Evolutionary conservation across 2,113 vertebrate species (phyloP), one percentile per base, ranked within the genome.

Genomic region (Embiotoca jacksoni): DNA sequence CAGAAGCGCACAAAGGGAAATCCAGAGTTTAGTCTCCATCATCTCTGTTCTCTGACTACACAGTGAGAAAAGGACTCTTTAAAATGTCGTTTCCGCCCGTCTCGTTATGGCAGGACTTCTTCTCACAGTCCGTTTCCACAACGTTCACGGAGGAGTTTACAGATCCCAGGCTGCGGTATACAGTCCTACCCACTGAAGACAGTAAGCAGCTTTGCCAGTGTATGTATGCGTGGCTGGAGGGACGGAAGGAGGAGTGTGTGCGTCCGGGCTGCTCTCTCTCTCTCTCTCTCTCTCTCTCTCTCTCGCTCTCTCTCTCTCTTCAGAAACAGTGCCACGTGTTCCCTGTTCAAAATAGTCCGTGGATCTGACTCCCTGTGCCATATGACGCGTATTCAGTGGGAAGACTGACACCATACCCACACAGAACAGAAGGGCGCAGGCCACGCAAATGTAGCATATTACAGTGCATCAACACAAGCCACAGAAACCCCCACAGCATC

Each of bases 291-390:
- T 52, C 75, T 69, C 68, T 49, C 66, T 65, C 68, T 67, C 69
- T 71, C 72, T 49, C 63, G 66, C 79, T 35, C 75, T 58, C 80
- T 55, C 67, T 49, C 74, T 63, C 59, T 56, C 67, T 15, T 54
- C 54, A 71, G 75, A 67, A 82, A 55, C 85, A 80, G 67, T 92
- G 92, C 92, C 92, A 93, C 92, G 92, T 93, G 90, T 91, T 93
- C 78, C 9, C 55, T 39, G 77, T 89, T 80, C 85, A 80, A 88
- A 84, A 83, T 81, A 84, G 82, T 69, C 72, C 30, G 41, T 8
- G 32, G 39, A 7, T 67, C 52, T 69, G 76, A 61, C 23, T 72
- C 66, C 23, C 23, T 32, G 59, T 74, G 73, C 71, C 61, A n/a
- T 23, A 23, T 78, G 74, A 36, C 46, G 44, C 59, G 8, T 5